Evolutionary conservation across 2,113 vertebrate genomes (phyloP), one percentile per base, ranked within the genome.

Genomic region (Passer montanus): DNA sequence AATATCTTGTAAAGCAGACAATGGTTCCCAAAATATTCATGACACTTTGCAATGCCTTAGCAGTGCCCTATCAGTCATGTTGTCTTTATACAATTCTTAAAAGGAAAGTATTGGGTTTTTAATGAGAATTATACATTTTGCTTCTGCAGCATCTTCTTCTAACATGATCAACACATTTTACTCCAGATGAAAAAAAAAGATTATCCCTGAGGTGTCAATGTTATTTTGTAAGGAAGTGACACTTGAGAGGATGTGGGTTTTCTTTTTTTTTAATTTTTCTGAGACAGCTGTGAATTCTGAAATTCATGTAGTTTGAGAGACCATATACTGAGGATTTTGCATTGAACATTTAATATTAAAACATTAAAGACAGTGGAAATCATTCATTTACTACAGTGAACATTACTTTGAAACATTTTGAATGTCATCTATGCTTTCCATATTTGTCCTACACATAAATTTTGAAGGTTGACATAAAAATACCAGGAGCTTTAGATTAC

Each of bases 1-100:
- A 91, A 87, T 46, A 37, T 26, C 37, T 87, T 87, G 79, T 53
- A 82, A 95, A 95, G 74, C 18, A 95, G 64, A 91, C 52, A 89
- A 35, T 24, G 4, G 26, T 87, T 91, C 84, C 70, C 53, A 87
- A 89, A 95, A 76, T 95, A 87, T 69, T 68, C 26, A 24, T 53
- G 49, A 79, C 66, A 84, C 56, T 84, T 95, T 64, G 39, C 35
- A 81, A 74, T 81, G 46, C 35, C 37, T 91, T 92, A 76, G 20
- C 50, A 79, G 24, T 91, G 58, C 22, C 67, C 75, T 77, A 39
- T 46, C 15, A 35, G 79, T 89, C 72, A 91, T 27, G 24, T 60
- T 75, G 8, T 20, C 20, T 92, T 96, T 87, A 72, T 84, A 44
- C 5, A 12, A 72, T 72, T 81, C 56, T 60, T 83, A 50, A 74